Conservation (phyloP, 2,113 vertebrate genomes). For the Monarcha castaneiventris region DNA sequence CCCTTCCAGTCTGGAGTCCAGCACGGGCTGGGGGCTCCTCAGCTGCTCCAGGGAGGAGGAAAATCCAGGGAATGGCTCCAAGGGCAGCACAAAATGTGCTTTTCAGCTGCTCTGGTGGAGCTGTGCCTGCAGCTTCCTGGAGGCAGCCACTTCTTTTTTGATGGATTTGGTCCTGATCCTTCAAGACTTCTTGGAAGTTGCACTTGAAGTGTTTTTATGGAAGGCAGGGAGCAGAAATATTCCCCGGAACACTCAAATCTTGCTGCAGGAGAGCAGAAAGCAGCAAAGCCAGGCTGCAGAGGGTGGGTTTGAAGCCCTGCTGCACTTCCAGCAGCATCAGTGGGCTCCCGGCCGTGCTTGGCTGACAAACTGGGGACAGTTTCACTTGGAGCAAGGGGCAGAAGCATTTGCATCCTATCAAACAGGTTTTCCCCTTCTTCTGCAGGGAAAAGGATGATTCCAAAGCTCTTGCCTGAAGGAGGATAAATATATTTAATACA, state of each 20-base stretch:
- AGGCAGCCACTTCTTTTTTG: background rate
- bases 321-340: background rate
- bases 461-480: background rate
- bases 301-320: background rate
- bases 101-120: background rate
- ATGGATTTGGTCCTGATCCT: background rate
- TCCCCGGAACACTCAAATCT: background rate
- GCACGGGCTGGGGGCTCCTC: background rate
- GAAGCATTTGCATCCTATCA: background rate
- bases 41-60: background rate
- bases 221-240: background rate
- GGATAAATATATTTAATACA: background rate
- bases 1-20: background rate
- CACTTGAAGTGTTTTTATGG: background rate
- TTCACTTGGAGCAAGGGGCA: background rate
- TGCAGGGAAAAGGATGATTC: background rate
- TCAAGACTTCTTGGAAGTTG: background rate
- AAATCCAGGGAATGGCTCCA: background rate
- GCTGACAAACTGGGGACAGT: background rate
- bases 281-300: background rate
- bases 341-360: background rate
- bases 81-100: background rate
- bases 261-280: background rate
- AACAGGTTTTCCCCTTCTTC: background rate
- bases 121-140: background rate